Evolutionary conservation across 2,797 vertebrate species (phyloP), one percentile per base, ranked within the genome.

Genomic region (Oreonectes daqikongensis): DNA sequence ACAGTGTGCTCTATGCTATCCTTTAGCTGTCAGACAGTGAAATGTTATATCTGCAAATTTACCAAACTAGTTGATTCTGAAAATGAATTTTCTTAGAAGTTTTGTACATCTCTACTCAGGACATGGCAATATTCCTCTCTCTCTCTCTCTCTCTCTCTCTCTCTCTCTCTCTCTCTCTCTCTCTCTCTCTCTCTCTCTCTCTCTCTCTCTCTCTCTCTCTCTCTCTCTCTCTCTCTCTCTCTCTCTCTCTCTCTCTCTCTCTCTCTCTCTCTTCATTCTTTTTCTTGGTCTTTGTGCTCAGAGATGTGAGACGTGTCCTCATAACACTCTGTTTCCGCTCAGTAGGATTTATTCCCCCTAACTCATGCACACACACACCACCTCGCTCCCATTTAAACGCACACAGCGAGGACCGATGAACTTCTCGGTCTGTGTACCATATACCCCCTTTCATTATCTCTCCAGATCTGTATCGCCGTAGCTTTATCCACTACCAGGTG

Each of bases 401-500:
- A 75, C 71, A 69, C 66, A 64, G 72, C 60, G 72, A 30, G 60
- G 42, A 48, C 46, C 72, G 18, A 55, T 68, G 57, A 74, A 48
- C 46, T 18, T 7, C 55, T 59, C 24, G 30, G 26, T 67, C 50
- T 72, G n/a, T 55, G 18, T 66, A 22, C 55, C 60, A 18, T 73
- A 61, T 55, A 65, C 69, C 14, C 50, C 61, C 67, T 77, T 50
- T 46, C n/a, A 61, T 77, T 81, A 63, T 79, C 79, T 70, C 14
- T 60, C 40, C 72, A 80, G 76, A 75, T 87, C 87, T 84, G 85
- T 81, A 72, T 76, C 77, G 74, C 84, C 84, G 78, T 85, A 77
- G 70, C 79, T 50, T 24, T 65, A 85, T 85, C 88, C 86, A 78
- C 86, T 87, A 83, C 89, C 90, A 92, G 91, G 91, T 93, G 90